A percentile compares a stretch with the other conserved stretches of the same genome.
Conservation (phyloP, 2,888 invertebrate genomes). For the Dexiosoma caninum region DNA sequence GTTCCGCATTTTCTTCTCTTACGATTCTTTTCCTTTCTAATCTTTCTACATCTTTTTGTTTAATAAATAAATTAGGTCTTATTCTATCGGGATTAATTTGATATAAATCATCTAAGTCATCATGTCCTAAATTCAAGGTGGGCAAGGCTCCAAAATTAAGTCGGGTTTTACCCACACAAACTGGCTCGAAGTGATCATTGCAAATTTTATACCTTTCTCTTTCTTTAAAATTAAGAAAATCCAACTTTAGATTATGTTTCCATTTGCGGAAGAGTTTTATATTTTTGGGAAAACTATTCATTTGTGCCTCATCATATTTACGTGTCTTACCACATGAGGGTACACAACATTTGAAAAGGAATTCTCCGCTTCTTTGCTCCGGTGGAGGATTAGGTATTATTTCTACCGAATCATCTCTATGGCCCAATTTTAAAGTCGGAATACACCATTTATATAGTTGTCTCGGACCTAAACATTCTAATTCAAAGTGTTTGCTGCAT, state of each 20-base stretch:
- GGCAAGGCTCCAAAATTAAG: constrained; percentile 71
- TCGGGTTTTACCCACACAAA: constrained; percentile 73
- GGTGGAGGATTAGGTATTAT: constrained; percentile 70
- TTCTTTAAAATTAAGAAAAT: constrained; percentile 70
- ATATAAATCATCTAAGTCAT: constrained; percentile 69
- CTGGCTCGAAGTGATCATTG: constrained; percentile 72
- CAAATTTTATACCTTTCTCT: constrained; percentile 74
- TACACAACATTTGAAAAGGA: constrained; percentile 72
- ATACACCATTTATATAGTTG: constrained; percentile 72
- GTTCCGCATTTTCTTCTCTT: constrained; percentile 49
- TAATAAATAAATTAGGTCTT: constrained; percentile 46
- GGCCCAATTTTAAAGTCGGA: constrained; percentile 70
- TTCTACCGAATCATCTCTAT: constrained; percentile 70
- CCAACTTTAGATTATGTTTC: constrained; percentile 72
- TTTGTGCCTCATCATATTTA: constrained; percentile 72
- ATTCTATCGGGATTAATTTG: constrained; percentile 68
- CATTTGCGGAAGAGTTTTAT: constrained; percentile 68
- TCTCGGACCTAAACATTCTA: constrained; percentile 71
- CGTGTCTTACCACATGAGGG: constrained; percentile 73
- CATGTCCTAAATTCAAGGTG: constrained; percentile 71
- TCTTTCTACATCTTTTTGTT: constrained; percentile 58
- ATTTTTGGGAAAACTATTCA: constrained; percentile 74
- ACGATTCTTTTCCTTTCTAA: constrained; percentile 28
- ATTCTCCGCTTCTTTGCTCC: constrained; percentile 70
- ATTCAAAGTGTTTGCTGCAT: constrained; percentile 72